Base-by-base conservation (phyloP, 2,113 vertebrate genomes). In the Neolamprologus devosi region DNA sequence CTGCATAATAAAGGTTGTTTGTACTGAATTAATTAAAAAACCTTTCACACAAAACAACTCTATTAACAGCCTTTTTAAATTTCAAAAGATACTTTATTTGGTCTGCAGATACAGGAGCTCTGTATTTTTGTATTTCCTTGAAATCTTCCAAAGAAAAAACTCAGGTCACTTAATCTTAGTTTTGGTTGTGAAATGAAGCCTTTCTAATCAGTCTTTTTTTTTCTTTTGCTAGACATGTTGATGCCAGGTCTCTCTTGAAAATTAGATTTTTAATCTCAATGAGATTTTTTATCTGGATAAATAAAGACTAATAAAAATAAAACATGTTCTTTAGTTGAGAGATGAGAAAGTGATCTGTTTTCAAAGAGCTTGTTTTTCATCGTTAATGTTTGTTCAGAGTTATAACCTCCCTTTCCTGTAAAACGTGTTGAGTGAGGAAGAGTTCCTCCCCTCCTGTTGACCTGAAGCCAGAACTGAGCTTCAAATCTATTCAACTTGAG, bases 201-300 rank as follows among this genome's bases (percentile, higher is more conserved):
- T 19, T n/a, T n/a, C n/a, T n/a, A n/a, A n/a, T n/a, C n/a, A n/a
- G n/a, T n/a, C n/a, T n/a, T n/a, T n/a, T n/a, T n/a, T n/a, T 0
- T 35, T 11, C 30, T 63, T 63, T 63, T 11, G 30, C 28, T 63
- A 63, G 6, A 35, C 4, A 35, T 63, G 21, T 55, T 55, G 53
- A 54, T 54, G 0, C 0, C n/a, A 54, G n/a, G n/a, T 54, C 53
- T 53, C 9, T 54, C 53, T 1, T 54, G n/a, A 54, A 54, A 7
- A 54, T 23, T 0, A 12, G 53, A 54, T 54, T 54, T 53, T 54
- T 12, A 7, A 54, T 54, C n/a, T 23, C 53, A 23, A 12, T 54
- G 53, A 23, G n/a, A 55, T 55, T 55, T 55, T 55, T 4, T 55
- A 55, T 1, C 53, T 55, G 53, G 53, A 55, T 55, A 55, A 55